phyloP scores from a whole-genome alignment of 2,113 vertebrate genomes.

The Ramphastos sulfuratus region DNA sequence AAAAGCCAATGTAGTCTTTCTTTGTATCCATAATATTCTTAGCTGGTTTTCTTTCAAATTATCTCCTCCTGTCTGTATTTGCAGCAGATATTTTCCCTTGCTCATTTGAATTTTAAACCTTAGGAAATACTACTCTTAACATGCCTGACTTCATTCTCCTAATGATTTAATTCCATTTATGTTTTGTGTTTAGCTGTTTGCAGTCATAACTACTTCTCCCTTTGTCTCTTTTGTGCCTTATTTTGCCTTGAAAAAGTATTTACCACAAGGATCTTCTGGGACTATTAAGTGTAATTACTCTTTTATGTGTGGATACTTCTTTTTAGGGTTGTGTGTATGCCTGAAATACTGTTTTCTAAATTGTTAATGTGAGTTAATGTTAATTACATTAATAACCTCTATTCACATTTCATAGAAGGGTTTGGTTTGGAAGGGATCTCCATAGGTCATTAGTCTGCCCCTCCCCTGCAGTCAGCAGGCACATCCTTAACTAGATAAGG shows the following conservation, averaged over 20 bases:
- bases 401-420: not conserved
- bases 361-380: not conserved
- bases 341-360: not conserved
- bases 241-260: not conserved
- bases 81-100: not conserved
- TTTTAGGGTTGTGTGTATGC: not conserved
- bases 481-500: no score
- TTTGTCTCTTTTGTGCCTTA: not conserved
- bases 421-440: no score
- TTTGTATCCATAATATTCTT: no score
- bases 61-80: not conserved
- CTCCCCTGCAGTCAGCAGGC: no score
- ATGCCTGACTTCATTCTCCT: not conserved
- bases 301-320: no score
- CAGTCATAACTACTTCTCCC: not conserved
- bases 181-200: not conserved
- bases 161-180: not conserved
- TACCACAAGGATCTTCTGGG: rapidly evolving
- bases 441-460: no score
- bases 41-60: not conserved
- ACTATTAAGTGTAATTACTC: not conserved
- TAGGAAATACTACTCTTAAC: not conserved
- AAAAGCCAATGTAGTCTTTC: no score
- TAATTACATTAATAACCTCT: not conserved
- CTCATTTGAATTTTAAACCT: not conserved